Conservation (phyloP, 2,888 invertebrate species). For the Drosophila tanythrix region DNA sequence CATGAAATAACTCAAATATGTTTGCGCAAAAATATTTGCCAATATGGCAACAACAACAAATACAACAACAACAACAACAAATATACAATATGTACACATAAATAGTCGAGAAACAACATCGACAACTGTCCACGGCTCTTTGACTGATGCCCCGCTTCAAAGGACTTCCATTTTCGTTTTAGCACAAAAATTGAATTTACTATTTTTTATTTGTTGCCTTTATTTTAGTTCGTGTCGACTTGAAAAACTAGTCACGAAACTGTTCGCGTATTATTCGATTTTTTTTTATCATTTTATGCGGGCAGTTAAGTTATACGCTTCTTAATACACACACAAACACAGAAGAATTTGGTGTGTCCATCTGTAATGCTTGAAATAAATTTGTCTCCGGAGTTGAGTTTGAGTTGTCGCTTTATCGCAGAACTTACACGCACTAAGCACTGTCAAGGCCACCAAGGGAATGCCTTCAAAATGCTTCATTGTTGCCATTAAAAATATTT, state of each 20-base stretch:
- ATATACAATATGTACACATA: neutral
- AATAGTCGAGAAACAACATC: neutral
- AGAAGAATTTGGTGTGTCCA: slow-evolving; percentile 17
- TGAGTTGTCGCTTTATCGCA: slow-evolving; percentile 21
- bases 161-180: slow-evolving; percentile 35
- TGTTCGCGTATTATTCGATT: neutral
- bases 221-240: slow-evolving; percentile 35
- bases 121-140: slow-evolving; percentile 19
- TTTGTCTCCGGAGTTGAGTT: slow-evolving; percentile 42
- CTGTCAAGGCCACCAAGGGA: slow-evolving; percentile 6
- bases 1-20: slow-evolving; percentile 51
- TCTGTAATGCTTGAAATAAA: slow-evolving; percentile 57
- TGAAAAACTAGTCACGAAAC: too few relatives aligned
- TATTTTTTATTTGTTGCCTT: slow-evolving; percentile 14
- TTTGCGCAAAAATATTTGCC: slow-evolving; percentile 57
- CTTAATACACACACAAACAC: slow-evolving; percentile 6
- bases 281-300: slow-evolving; percentile 11
- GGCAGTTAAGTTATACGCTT: slow-evolving; percentile 64
- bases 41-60: slow-evolving; percentile 27
- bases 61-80: slow-evolving; percentile 1
- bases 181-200: slow-evolving; percentile 67
- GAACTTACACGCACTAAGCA: slow-evolving; percentile 8
- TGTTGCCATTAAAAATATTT: neutral
- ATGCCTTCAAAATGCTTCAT: slow-evolving; percentile 15
- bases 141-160: slow-evolving; percentile 61